Evolutionary conservation across 2,888 invertebrate species (phyloP), one percentile per base, ranked within the genome.

Genomic region (Epiperipatus broadwayi): DNA sequence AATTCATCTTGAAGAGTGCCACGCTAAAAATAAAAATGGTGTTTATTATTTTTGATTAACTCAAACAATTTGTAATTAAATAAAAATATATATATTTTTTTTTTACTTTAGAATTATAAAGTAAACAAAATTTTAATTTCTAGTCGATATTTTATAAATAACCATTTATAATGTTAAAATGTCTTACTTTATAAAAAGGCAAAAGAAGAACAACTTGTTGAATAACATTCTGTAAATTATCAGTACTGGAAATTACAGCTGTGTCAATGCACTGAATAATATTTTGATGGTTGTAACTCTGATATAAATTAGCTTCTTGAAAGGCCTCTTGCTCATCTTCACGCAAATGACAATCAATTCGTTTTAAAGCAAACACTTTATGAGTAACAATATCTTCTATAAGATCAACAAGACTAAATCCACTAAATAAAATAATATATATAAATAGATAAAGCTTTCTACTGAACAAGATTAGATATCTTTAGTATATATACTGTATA

Each of bases 331-430:
- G 43, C 53, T 79, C 76, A 55, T 83, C 81, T 46, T 75, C 75
- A 41, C 70, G 63, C 43, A 75, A 72, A 57, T 81, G 80, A 51
- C 79, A 80, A n/a, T 69, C 67, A 41, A 81, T 77, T 49, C 76
- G 68, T 60, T 83, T 83, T 31, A 81, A 60, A 4, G 80, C 83
- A 60, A 70, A 79, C 45, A 67, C 62, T 46, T 70, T 71, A 48
- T 68, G 71, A 3, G 70, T 73, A 21, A 65, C 48, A 2, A 61
- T 53, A 52, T 78, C 75, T 57, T 79, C 76, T 1, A 75, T 72
- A 46, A 83, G 62, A 51, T 75, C 74, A 36, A 83, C 77, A 34
- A 72, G 69, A 52, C 80, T 80, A 55, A 81, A 83, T 7, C 80
- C 81, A 5, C 81, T 81, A 55, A 35, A n/a, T n/a, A n/a, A n/a